Conservation (phyloP, 2,113 vertebrate genomes). For the Thomomys bottae region DNA sequence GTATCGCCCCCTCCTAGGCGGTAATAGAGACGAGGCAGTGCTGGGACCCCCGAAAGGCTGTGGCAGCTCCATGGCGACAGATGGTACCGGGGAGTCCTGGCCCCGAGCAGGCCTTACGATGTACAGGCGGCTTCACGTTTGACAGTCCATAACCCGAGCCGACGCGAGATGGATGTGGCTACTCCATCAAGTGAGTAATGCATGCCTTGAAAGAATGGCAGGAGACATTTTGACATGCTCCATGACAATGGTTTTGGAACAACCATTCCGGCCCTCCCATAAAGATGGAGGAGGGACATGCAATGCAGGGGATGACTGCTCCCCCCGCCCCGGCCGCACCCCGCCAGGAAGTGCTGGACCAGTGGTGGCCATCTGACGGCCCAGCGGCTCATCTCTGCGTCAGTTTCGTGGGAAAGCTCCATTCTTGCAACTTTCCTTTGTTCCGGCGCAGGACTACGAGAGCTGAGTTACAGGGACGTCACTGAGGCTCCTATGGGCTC, state of each 20-base stretch:
- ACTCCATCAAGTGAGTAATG: slow-evolving; percentile 24
- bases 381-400: background rate
- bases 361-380: background rate
- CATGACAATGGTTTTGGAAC: background rate
- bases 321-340: too few relatives aligned
- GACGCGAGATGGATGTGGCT: background rate
- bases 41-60: slow-evolving; percentile 47
- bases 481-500: background rate
- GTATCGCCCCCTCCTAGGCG: slow-evolving; percentile 1
- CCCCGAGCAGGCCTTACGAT: background rate
- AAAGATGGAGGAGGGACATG: background rate
- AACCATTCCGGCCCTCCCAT: background rate
- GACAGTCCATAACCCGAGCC: background rate
- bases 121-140: background rate
- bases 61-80: background rate
- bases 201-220: slow-evolving; percentile 3
- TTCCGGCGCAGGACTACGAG: rapidly evolving
- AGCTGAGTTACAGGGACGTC: rapidly evolving
- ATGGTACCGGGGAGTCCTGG: rapidly evolving
- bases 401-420: rapidly evolving
- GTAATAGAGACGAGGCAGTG: slow-evolving; percentile 35
- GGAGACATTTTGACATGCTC: background rate
- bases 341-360: too few relatives aligned
- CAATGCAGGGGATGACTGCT: background rate
- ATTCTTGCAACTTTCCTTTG: background rate